phyloP scores from a whole-genome alignment of 1,140 invertebrate genomes.

The Drosophila equinoxialis region DNA sequence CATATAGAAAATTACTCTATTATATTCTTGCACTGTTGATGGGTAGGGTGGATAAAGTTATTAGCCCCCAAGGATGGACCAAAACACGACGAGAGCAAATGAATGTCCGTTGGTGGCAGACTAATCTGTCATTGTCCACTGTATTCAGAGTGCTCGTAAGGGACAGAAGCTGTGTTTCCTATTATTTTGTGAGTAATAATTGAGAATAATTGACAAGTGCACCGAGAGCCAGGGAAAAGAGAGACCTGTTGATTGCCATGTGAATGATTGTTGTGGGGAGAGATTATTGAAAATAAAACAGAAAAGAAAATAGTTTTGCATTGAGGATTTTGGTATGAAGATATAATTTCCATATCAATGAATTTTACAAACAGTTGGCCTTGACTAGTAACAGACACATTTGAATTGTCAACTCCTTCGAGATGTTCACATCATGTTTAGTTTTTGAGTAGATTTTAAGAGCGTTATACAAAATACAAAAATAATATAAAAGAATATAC shows the following conservation, averaged over 20 bases:
- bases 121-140: slow-evolving; percentile 71
- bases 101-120: slow-evolving; percentile 56
- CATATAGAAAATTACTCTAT: slow-evolving; percentile 72
- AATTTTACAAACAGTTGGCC: too few species aligned
- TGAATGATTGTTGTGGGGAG: neutral
- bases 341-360: too few species aligned
- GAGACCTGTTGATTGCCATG: neutral
- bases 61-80: slow-evolving; percentile 53
- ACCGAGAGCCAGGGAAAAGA: neutral
- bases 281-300: neutral
- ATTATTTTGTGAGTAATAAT: slow-evolving; percentile 6
- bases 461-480: neutral
- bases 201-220: slow-evolving; percentile 7
- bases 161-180: neutral
- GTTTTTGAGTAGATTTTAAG: neutral
- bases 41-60: slow-evolving; percentile 55
- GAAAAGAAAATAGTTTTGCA: neutral
- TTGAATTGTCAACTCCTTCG: neutral
- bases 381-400: too few species aligned
- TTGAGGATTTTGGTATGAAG: too few species aligned
- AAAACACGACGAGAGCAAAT: slow-evolving; percentile 50
- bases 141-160: slow-evolving; percentile 31
- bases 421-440: neutral
- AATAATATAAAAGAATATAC: neutral
- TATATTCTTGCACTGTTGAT: slow-evolving; percentile 57